Evolutionary conservation across 2,113 vertebrate species (phyloP).

Genomic region (Lagopus muta): DNA sequence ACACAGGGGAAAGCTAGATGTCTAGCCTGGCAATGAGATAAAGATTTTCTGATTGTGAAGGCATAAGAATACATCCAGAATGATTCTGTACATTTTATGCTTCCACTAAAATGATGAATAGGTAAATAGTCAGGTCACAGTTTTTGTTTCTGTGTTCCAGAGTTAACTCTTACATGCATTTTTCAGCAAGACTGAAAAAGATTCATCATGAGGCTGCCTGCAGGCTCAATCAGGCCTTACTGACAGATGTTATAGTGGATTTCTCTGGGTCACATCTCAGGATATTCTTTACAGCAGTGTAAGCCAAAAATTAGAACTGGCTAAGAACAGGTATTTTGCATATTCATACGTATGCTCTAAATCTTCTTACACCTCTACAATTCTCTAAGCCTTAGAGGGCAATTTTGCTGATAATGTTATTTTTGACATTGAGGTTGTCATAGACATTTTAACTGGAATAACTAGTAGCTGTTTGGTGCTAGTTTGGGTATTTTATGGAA

Average conservation of each 20-base stretch:
- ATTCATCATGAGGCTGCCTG: neutral
- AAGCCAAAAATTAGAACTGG: neutral
- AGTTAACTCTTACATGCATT: neutral
- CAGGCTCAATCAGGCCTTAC: neutral
- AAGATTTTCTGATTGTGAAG: neutral
- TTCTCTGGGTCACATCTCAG: neutral
- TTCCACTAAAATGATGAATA: neutral
- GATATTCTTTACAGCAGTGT: neutral
- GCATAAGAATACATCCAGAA: neutral
- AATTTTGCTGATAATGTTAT: neutral
- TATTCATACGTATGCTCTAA: neutral
- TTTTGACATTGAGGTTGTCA: neutral
- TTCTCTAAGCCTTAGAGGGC: neutral
- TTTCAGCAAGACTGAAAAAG: neutral
- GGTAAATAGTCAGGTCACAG: neutral
- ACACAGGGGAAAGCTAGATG: neutral
- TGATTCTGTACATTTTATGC: neutral
- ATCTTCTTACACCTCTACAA: neutral
- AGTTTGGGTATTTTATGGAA: neutral
- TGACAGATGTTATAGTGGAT: neutral
- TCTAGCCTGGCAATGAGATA: neutral
- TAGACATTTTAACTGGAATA: neutral
- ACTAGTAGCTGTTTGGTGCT: neutral
- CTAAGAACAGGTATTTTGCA: neutral
- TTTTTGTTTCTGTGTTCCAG: neutral